A percentile compares a stretch with the other conserved stretches of the same genome.
Evolutionary conservation across 2,888 invertebrate genomes (phyloP).

Genomic region (Carterocephalus palaemon): DNA sequence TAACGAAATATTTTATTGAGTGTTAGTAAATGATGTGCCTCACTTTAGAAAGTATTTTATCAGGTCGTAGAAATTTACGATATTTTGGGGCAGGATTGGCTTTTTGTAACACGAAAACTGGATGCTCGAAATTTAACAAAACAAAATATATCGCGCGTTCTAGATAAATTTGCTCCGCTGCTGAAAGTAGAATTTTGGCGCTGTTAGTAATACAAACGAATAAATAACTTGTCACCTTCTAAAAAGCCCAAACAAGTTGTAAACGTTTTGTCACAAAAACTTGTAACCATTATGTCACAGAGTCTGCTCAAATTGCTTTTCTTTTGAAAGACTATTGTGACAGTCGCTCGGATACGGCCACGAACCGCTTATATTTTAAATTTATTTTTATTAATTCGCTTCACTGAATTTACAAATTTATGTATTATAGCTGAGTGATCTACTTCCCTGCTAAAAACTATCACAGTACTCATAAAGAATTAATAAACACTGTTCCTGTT

Average conservation of each 20-base stretch:
- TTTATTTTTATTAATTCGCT: conserved; percentile 10
- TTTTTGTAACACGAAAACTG: too few relatives aligned
- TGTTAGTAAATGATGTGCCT: too few relatives aligned
- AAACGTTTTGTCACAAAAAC: conserved; percentile 10
- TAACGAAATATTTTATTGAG: too few relatives aligned
- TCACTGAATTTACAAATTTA: conserved; percentile 11
- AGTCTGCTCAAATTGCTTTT: conserved; percentile 6
- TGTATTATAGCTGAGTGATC: conserved; percentile 9
- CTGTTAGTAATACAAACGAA: background rate
- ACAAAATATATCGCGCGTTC: conserved; percentile 22
- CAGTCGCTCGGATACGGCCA: conserved; percentile 1
- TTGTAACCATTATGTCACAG: conserved; percentile 7
- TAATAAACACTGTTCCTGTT: too few relatives aligned
- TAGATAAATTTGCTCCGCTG: conserved; percentile 7
- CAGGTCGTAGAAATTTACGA: conserved; percentile 20
- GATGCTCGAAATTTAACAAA: conserved; percentile 20
- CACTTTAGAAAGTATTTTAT: conserved; percentile 9
- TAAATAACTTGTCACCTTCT: background rate
- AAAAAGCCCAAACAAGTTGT: background rate
- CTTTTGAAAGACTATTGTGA: conserved; percentile 4
- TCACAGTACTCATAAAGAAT: background rate
- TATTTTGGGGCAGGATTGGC: conserved; percentile 22
- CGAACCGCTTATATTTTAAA: conserved; percentile 5
- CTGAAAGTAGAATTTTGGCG: conserved; percentile 1
- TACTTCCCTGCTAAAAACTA: conserved; percentile 5